Evolutionary conservation across 2,888 invertebrate species (phyloP).

Genomic region (Zygaena filipendulae): DNA sequence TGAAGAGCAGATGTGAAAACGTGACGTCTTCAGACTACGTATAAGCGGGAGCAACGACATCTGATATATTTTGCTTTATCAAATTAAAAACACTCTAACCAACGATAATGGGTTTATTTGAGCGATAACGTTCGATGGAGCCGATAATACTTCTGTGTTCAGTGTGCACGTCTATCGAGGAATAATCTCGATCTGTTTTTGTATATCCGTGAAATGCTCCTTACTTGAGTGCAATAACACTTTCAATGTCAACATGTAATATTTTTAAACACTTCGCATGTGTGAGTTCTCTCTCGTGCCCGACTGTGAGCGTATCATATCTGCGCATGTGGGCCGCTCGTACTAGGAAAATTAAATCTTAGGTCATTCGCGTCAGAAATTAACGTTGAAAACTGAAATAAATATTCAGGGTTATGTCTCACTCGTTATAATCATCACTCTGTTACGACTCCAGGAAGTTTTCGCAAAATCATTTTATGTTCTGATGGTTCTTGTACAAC

Average conservation of each 20-base stretch:
- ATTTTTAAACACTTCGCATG: constrained; percentile 54
- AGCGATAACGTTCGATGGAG: constrained; percentile 47
- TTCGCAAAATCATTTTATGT: too few species aligned
- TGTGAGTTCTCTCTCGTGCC: constrained; percentile 49
- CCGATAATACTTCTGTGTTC: constrained; percentile 41
- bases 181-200: constrained; percentile 22
- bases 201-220: constrained; percentile 52
- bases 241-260: constrained; percentile 67
- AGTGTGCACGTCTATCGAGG: constrained; percentile 3
- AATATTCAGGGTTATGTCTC: too few species aligned
- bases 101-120: constrained; percentile 28
- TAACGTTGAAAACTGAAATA: too few species aligned
- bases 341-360: constrained; percentile 36
- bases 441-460: too few species aligned
- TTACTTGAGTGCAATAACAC: constrained; percentile 60
- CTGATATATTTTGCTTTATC: constrained; percentile 36
- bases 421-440: too few species aligned
- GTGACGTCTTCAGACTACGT: too few species aligned
- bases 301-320: constrained; percentile 22
- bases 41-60: constrained; percentile 33
- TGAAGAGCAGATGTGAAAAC: too few species aligned
- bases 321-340: constrained; percentile 22
- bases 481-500: too few species aligned
- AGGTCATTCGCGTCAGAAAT: constrained; percentile 46
- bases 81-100: constrained; percentile 27